Percentiles rank a stretch among this genome's conserved stretches.
Conservation (phyloP, 2,113 vertebrate species). For the Corvus moneduloides region DNA sequence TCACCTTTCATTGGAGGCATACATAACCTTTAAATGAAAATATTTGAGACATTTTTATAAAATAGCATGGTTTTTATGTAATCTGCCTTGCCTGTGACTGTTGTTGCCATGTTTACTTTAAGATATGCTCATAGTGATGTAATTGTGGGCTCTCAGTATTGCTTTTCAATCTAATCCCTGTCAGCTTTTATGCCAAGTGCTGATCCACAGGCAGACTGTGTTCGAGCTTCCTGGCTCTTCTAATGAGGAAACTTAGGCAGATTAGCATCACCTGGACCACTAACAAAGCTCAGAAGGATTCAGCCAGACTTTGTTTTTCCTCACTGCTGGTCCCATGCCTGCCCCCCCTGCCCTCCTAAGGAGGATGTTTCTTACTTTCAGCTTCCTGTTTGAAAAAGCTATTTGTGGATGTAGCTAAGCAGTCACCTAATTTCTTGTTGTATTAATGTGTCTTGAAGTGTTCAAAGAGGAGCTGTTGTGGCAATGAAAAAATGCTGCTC, state of each 20-base stretch:
- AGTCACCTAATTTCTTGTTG: background rate
- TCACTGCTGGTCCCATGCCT: background rate
- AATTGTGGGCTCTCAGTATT: background rate
- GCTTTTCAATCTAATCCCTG: background rate
- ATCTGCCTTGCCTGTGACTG: background rate
- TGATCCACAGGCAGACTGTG: background rate
- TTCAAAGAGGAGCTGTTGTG: background rate
- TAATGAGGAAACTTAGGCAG: background rate
- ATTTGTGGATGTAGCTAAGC: background rate
- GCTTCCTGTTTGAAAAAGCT: background rate
- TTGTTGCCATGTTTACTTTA: background rate
- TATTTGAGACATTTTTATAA: background rate
- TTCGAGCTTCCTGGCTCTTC: background rate
- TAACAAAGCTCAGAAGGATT: background rate
- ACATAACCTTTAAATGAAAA: background rate
- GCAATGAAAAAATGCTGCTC: background rate
- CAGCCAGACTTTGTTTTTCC: background rate
- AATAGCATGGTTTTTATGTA: background rate
- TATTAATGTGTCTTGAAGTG: background rate
- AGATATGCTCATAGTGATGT: background rate
- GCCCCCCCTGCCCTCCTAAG: fast-evolving
- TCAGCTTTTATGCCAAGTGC: background rate
- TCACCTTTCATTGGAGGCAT: background rate
- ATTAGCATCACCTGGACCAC: background rate
- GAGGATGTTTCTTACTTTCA: background rate